These are phyloP conservation scores for Thomomys bottae DNA, from an alignment of 2,113 vertebrate species.

Conservation along the genomic window DNA sequence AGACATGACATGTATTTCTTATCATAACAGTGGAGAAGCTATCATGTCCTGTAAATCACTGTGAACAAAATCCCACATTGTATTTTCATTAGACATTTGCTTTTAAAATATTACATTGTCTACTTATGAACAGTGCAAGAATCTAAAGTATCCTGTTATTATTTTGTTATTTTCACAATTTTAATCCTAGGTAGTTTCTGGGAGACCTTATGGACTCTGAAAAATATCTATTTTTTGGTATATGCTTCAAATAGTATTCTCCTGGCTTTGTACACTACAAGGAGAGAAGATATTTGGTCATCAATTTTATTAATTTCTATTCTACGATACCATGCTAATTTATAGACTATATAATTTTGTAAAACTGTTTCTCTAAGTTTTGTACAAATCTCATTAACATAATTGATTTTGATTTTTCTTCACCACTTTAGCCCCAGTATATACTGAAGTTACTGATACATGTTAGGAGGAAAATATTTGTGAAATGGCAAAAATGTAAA, in stretches of 20 bases:
- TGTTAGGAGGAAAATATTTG: constrained; percentile 1
- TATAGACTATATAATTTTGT: neutral
- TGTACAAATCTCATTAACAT: neutral
- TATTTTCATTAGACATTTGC: constrained; percentile 18
- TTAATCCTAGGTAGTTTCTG: neutral
- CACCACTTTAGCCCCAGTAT: neutral
- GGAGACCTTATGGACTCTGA: neutral
- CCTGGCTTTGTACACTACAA: neutral
- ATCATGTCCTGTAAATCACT: neutral
- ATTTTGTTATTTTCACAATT: neutral
- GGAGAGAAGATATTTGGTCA: neutral
- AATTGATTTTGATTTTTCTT: neutral
- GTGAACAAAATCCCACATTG: neutral
- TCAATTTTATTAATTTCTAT: constrained; percentile 16
- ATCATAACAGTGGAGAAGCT: constrained; percentile 21
- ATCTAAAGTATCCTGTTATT: constrained; percentile 5
- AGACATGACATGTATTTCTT: neutral
- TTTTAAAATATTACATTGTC: neutral
- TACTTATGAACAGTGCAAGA: neutral
- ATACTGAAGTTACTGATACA: neutral
- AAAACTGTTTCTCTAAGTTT: neutral
- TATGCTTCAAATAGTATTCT: neutral
- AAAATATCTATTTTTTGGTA: neutral
- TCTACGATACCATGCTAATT: neutral
- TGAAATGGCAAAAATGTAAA: neutral